These are phyloP conservation scores for Parasteatoda tepidariorum DNA, from an alignment of 1,140 invertebrate species.

Conservation along the genomic window DNA sequence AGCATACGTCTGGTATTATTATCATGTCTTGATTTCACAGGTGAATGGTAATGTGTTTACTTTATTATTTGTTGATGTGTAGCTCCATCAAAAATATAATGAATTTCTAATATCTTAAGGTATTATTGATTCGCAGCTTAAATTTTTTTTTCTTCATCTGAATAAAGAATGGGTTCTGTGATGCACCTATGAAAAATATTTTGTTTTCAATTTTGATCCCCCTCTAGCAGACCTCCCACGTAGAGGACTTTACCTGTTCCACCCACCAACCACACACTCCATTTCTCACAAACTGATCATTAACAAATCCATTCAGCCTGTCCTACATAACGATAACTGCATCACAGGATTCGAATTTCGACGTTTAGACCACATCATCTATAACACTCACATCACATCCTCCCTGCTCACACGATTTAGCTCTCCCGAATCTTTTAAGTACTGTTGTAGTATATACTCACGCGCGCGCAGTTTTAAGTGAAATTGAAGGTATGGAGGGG, in stretches of 20 bases:
- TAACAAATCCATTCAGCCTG: slow-evolving; percentile 43
- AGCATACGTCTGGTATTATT: no score
- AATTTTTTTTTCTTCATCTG: no score
- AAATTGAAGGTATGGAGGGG: background rate
- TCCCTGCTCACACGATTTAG: slow-evolving; percentile 1
- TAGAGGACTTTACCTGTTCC: slow-evolving; percentile 32
- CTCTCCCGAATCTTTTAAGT: slow-evolving; percentile 18
- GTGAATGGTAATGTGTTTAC: no score
- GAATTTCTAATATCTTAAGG: no score
- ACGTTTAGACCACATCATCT: slow-evolving; percentile 10
- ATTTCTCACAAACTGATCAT: slow-evolving; percentile 16
- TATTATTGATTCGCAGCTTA: no score
- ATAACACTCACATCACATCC: background rate
- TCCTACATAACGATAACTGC: slow-evolving; percentile 45
- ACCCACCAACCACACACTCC: background rate
- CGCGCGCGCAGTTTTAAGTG: background rate
- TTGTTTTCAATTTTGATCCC: no score
- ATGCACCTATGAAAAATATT: no score
- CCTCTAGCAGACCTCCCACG: background rate
- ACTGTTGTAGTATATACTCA: slow-evolving; percentile 6
- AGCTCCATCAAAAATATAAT: no score
- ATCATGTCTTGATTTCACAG: no score
- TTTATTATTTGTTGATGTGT: no score
- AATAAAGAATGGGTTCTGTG: no score
- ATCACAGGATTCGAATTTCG: slow-evolving; percentile 46